Percentiles rank a stretch among this genome's conserved stretches.
These are phyloP conservation scores for Malacoctenus gilli DNA, from an alignment of 2,797 vertebrate genomes.

Conservation along the genomic window DNA sequence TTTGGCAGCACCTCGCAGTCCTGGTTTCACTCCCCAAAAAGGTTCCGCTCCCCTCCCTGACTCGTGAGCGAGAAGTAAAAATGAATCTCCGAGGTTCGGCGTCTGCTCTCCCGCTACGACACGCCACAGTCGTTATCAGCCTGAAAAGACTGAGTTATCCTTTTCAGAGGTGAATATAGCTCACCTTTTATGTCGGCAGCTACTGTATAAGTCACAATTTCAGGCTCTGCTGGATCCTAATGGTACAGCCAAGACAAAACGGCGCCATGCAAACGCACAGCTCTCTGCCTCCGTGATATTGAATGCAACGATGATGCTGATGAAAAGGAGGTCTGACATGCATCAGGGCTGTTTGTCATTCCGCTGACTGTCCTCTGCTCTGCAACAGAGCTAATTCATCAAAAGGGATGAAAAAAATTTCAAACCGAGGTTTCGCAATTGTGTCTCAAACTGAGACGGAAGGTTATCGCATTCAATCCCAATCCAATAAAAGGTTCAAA, in stretches of 20 bases:
- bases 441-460: too few relatives aligned
- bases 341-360: not conserved
- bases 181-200: constrained; percentile 23
- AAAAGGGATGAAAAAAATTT: constrained; percentile 9
- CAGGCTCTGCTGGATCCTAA: constrained; percentile 60
- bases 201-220: constrained; percentile 58
- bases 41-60: too few relatives aligned
- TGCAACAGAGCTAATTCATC: constrained; percentile 10
- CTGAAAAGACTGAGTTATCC: constrained; percentile 13
- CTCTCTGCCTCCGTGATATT: too few relatives aligned
- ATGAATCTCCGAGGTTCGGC: constrained; percentile 5
- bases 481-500: too few relatives aligned
- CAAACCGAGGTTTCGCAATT: too few relatives aligned
- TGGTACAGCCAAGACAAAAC: constrained; percentile 29
- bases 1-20: constrained; percentile 24
- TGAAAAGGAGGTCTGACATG: too few relatives aligned
- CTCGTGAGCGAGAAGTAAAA: too few relatives aligned
- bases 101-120: not conserved
- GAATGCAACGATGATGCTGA: too few relatives aligned
- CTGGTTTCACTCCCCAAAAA: constrained; percentile 11
- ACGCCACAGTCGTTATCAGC: constrained; percentile 25
- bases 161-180: constrained; percentile 15
- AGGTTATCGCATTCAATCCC: too few relatives aligned
- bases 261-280: constrained; percentile 20
- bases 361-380: constrained; percentile 8